Base-by-base conservation (phyloP, 1,140 invertebrate genomes). In the Paramacrobiotus metropolitanus region DNA sequence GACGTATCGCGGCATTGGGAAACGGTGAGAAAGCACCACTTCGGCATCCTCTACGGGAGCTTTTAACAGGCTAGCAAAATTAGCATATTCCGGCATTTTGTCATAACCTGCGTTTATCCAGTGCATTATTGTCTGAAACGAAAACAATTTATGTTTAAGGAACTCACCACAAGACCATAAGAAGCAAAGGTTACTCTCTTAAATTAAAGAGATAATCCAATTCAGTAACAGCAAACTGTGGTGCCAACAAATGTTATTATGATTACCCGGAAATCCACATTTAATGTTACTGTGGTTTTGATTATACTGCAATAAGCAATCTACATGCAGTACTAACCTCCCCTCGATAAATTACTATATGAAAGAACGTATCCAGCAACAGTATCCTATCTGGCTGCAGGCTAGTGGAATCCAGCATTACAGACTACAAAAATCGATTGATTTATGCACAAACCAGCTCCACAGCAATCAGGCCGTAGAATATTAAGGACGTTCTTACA, bases 361-460 rank as follows among this genome's bases (percentile, higher is more conserved):
- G 93, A 81, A 99, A 99, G 76, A 98, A 99, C 2, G 94, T 98
- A 71, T 99, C 95, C 92, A 99, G 95, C n/a, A 99, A 79, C 2
- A 99, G 77, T 69, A 99, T 98, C 65, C 88, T 80, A 71, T 99
- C 94, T 0, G 91, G 82, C 71, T 94, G 87, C 70, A 99, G 97
- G 64, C 89, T 95, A 20, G 87, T 91, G 0, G 93, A 94, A 71
- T 99, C 95, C 30, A 99, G 75, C 31, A 97, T 76, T 20, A 98
- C 94, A 29, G 94, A 91, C 76, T 96, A 67, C 34, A 40, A 40
- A 9, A n/a, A 40, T 40, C n/a, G 34, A 40, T 40, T 40, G 34
- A 0, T 40, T 40, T 9, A 40, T 40, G 34, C 9, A 40, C 34
- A 15, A 9, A 9, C 34, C 34, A 9, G 9, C 34, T n/a, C 34